Evolutionary conservation across 1,140 invertebrate genomes (phyloP).

Genomic region (Brachionus sp.): DNA sequence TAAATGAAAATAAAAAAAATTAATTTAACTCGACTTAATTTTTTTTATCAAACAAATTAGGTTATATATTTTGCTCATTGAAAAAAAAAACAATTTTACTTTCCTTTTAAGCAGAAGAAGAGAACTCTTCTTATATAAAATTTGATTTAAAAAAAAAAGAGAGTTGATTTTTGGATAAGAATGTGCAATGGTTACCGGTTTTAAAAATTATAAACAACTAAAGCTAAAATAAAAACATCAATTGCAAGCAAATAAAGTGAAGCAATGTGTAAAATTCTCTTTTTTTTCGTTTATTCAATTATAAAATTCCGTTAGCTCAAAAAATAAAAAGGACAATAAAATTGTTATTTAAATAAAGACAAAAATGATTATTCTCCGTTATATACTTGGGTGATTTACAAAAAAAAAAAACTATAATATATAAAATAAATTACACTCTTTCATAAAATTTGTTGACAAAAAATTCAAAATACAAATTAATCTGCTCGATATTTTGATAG

Average conservation of each 20-base stretch:
- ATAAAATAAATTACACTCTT: background rate
- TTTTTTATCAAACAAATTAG: background rate
- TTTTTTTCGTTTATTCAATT: constrained; percentile 33
- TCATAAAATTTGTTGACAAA: background rate
- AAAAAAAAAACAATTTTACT: constrained; percentile 30
- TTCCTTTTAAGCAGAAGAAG: constrained; percentile 3
- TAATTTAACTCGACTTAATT: background rate
- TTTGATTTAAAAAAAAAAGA: background rate
- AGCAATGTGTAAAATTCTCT: background rate
- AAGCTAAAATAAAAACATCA: background rate
- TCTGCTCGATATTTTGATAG: constrained; percentile 4
- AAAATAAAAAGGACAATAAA: constrained; percentile 31
- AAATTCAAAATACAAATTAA: background rate
- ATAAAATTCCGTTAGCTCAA: background rate
- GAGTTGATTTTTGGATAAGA: background rate
- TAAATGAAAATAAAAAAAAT: background rate
- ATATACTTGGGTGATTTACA: background rate
- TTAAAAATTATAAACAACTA: background rate
- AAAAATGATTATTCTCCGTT: constrained; percentile 20
- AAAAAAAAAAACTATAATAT: background rate
- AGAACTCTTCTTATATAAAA: background rate
- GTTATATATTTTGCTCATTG: background rate
- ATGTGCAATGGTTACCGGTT: background rate
- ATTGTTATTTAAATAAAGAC: background rate
- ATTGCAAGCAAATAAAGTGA: background rate